Conservation (phyloP, 2,888 invertebrate genomes). For the Idaea straminata region DNA sequence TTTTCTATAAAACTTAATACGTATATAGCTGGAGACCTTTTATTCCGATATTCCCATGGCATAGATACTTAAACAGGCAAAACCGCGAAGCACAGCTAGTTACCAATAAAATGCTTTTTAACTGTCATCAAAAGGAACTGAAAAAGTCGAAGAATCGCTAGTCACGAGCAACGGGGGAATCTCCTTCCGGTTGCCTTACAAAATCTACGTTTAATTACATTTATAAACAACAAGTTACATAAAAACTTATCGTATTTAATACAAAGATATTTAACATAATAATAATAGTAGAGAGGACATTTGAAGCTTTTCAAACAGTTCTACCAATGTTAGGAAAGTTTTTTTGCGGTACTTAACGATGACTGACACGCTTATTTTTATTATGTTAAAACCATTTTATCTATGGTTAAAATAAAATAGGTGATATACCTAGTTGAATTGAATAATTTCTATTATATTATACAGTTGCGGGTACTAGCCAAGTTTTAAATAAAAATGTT, state of each 20-base stretch:
- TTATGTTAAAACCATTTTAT: no score
- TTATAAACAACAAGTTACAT: neutral
- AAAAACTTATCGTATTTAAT: neutral
- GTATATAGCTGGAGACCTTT: no score
- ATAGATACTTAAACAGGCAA: neutral
- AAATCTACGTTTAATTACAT: slow-evolving; percentile 1
- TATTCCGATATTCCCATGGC: no score
- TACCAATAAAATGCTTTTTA: neutral
- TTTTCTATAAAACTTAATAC: no score
- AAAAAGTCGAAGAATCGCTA: neutral
- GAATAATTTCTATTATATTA: no score
- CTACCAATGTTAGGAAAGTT: no score
- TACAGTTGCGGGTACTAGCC: no score
- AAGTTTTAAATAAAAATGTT: no score
- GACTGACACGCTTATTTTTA: no score
- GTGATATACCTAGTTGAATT: no score
- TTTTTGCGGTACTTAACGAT: no score
- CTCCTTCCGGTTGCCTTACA: neutral
- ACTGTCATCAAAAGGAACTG: neutral
- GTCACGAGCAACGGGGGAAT: neutral
- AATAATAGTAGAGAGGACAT: neutral
- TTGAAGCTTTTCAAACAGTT: neutral
- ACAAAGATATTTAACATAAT: neutral
- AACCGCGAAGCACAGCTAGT: neutral
- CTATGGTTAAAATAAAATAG: no score